Conservation (phyloP, 2,797 vertebrate genomes). For the Gambelia wislizenii region DNA sequence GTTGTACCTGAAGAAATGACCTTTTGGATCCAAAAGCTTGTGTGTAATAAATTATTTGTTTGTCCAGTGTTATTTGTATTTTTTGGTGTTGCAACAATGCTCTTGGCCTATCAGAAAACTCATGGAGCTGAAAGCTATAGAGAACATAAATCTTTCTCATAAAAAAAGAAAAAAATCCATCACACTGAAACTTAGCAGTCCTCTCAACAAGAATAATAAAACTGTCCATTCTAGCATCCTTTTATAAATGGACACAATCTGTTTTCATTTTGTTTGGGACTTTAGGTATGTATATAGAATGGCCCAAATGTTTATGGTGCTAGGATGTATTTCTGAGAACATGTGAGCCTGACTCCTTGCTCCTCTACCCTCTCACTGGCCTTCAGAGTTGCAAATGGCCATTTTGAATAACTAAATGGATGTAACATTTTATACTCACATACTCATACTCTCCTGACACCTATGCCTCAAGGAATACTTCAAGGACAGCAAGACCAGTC, state of each 20-base stretch:
- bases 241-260: background rate
- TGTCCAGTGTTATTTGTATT: background rate
- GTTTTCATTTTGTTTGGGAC: constrained; percentile 13
- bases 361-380: background rate
- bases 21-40: constrained; percentile 44
- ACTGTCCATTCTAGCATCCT: background rate
- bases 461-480: too few relatives aligned
- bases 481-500: too few relatives aligned
- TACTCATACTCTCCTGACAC: background rate
- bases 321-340: background rate
- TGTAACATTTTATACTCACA: background rate
- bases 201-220: background rate
- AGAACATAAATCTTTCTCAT: constrained; percentile 39
- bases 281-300: constrained; percentile 5
- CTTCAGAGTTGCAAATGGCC: background rate
- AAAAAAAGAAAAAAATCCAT: constrained; percentile 25
- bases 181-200: background rate
- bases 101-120: background rate
- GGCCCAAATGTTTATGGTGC: background rate
- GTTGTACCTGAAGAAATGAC: constrained; percentile 31
- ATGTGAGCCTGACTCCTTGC: background rate
- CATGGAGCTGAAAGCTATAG: constrained; percentile 1
- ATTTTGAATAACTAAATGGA: background rate
- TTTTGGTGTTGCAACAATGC: constrained; percentile 24
- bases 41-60: constrained; percentile 31